Base-by-base conservation (phyloP, 2,797 vertebrate species). In the Centroberyx gerrardi region DNA sequence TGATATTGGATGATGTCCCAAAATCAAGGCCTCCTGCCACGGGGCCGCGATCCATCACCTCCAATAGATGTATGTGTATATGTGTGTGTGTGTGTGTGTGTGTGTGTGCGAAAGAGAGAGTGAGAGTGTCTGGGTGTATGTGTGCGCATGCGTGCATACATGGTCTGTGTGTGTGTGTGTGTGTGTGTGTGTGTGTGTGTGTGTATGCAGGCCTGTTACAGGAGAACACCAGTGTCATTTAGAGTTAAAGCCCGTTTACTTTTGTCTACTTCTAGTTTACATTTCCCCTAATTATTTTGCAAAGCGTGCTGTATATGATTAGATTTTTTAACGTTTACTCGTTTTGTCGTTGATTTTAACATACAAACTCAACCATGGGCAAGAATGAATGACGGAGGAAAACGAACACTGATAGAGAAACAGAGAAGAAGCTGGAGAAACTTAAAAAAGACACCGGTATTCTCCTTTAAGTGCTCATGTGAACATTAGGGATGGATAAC, bases 1-100 rank as follows among this genome's bases (percentile, higher is more conserved):
- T 92, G 87, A 87, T 92, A 91, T 85, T 92, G 89, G 88, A 90
- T 88, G 83, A 87, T 91, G 83, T 89, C 84, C 89, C 83, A 81
- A 92, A 92, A 90, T 86, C 90, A 88, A 91, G 91, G 87, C 86
- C 83, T 88, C 81, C 66, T 88, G 78, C 85, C 79, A 88, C 64
- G 6, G 76, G 73, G 82, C 83, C 77, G 70, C 69, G 74, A 87
- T 94, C 90, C 84, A 93, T 94, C 90, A 92, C 84, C 53, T 72
- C 68, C 54, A 83, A 63, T 73, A 74, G 70, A 64, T 61, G n/a
- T 61, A 29, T 27, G 33, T 62, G 55, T 55, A 68, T 61, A 48
- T 62, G 61, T 54, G 64, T 44, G 73, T 66, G 62, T 70, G 55
- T 78, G 46, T 51, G 22, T 65, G 54, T 48, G 40, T 59, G 38